Evolutionary conservation across 2,888 invertebrate genomes (phyloP), one percentile per base, ranked within the genome.

Genomic region (Parnassius apollo): DNA sequence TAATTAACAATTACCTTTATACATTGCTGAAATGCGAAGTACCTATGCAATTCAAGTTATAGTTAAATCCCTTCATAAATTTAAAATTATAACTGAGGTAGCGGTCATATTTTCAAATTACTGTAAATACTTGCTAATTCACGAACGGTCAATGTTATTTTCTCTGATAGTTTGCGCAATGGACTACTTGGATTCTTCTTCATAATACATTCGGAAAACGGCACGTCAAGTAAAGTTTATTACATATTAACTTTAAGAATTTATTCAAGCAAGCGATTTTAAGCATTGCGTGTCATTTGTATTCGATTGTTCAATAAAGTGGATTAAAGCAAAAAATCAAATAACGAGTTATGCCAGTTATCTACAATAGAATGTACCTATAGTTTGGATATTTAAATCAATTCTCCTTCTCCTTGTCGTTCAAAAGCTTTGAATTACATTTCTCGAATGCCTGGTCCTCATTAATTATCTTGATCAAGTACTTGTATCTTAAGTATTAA

Each of bases 221-320:
- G 46, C 46, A 42, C 35, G 46, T 46, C 46, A 42, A 13, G 22
- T 52, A 42, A 42, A 46, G 11, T 42, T 11, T 56, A 51, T 61
- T 52, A 61, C 56, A 56, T 42, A 18, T 3, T 46, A 9, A 0
- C n/a, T 46, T 51, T 46, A 53, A 58, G 53, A 48, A 9, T 22
- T 1, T 11, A 57, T 53, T 53, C 11, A 58, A 71, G 55, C 62
- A 44, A 59, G 69, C 61, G 51, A 42, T 52, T 46, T n/a, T 42
- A 7, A 56, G 61, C 71, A 66, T 82, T 70, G 86, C 86, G 83
- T 86, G 86, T 82, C 81, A 83, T 83, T 85, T 71, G 65, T 81
- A 84, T 83, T 81, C 82, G 51, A 65, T 61, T 61, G 59, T 70
- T 64, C n/a, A 64, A 46, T 61, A 55, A 46, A 44, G 54, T 59